Conservation (phyloP, 64 coral and sea anemone species). For the Porites lutea region DNA sequence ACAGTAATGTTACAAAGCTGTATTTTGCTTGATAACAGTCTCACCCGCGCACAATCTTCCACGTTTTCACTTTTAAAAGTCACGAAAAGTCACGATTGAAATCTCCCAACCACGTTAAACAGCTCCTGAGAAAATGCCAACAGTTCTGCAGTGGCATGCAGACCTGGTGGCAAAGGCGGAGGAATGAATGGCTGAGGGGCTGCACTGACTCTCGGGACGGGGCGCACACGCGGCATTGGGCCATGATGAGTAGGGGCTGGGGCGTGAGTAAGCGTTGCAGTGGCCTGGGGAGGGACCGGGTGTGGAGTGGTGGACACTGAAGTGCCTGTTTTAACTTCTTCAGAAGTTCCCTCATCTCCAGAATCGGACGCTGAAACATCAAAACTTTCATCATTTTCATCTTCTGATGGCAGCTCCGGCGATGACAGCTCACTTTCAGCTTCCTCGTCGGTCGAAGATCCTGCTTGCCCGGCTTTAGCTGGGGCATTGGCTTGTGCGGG, state of each 20-base stretch:
- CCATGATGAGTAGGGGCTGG: not conserved
- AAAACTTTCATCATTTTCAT: not conserved
- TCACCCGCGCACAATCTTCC: too few relatives aligned
- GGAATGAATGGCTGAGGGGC: not conserved
- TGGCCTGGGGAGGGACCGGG: too few relatives aligned
- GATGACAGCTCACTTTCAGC: not conserved
- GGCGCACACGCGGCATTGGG: not conserved
- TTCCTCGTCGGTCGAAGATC: not conserved
- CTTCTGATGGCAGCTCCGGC: not conserved
- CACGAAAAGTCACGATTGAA: not conserved
- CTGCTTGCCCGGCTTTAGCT: too few relatives aligned
- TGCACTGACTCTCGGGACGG: not conserved
- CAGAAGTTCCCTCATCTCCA: not conserved
- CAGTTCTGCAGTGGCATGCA: slow-evolving; percentile 34
- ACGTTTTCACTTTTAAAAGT: not conserved
- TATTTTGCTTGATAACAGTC: too few relatives aligned
- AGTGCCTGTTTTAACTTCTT: not conserved
- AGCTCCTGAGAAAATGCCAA: slow-evolving; percentile 36
- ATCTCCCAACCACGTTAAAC: slow-evolving; percentile 25
- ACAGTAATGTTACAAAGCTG: too few relatives aligned
- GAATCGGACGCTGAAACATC: not conserved
- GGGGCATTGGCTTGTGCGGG: not conserved
- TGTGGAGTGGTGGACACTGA: not conserved
- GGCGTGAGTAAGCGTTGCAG: not conserved
- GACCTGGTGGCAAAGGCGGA: slow-evolving; percentile 11